A percentile compares a stretch with the other conserved stretches of the same genome.
phyloP scores from a whole-genome alignment of 2,797 vertebrate genomes.

The Sebastes iracundus region DNA sequence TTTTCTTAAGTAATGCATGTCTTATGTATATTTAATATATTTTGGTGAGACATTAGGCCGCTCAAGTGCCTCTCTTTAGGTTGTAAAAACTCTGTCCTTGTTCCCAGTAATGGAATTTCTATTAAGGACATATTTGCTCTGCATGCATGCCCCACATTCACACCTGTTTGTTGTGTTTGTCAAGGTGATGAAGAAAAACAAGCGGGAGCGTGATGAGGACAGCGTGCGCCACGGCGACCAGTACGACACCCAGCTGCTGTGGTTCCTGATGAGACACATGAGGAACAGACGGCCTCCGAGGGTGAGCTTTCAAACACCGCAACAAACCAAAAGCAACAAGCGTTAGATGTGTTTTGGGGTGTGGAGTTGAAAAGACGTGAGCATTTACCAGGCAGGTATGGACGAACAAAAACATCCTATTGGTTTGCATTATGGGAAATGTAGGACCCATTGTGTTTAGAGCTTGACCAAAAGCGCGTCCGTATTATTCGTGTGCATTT shows the following conservation, averaged over 20 bases:
- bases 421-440: neutral
- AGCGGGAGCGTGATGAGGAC: constrained; percentile 93
- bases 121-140: neutral
- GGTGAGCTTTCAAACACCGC: constrained; percentile 76
- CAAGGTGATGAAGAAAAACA: constrained; percentile 98
- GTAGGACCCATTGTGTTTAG: neutral
- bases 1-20: too few species aligned
- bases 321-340: neutral
- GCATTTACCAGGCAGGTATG: neutral
- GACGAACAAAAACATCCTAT: neutral
- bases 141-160: neutral
- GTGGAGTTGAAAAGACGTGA: neutral
- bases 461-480: neutral
- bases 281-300: constrained; percentile 90
- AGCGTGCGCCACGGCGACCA: constrained; percentile 92
- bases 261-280: constrained; percentile 99
- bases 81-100: neutral
- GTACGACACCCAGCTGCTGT: constrained; percentile 96
- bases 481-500: too few species aligned
- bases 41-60: too few species aligned
- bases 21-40: too few species aligned
- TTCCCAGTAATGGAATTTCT: neutral
- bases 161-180: neutral
- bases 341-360: neutral
- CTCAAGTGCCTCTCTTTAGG: neutral